Conservation (phyloP, 92 coral and sea anemone species). For the Palythoa grandiflora region DNA sequence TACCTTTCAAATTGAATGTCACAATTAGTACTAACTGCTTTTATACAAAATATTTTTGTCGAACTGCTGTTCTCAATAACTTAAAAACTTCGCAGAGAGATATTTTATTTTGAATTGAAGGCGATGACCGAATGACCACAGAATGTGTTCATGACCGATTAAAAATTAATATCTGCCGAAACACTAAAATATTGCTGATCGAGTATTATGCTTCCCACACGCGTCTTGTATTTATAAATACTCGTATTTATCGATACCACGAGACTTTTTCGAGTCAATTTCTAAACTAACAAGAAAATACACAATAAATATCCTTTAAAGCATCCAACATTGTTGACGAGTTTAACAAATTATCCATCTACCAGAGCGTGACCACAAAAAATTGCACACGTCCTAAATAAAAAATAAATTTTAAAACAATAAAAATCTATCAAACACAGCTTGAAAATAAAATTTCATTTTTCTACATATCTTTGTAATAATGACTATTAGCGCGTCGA, state of each 20-base stretch:
- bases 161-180: conserved; percentile 19
- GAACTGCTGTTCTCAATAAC: too few relatives aligned
- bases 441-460: not conserved
- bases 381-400: not conserved
- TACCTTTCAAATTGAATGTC: too few relatives aligned
- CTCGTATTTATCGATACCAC: not conserved
- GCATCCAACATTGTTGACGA: not conserved
- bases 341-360: not conserved
- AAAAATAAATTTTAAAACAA: not conserved
- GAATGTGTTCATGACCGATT: not conserved
- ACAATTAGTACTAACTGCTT: too few relatives aligned
- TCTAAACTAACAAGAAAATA: not conserved
- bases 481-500: not conserved
- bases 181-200: not conserved
- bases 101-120: not conserved
- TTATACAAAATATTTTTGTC: too few relatives aligned
- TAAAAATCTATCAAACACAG: not conserved
- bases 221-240: too few relatives aligned
- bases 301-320: not conserved
- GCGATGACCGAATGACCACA: not conserved
- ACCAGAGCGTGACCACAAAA: not conserved
- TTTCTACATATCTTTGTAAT: not conserved
- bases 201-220: not conserved
- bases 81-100: not conserved
- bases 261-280: conserved; percentile 31